Evolutionary conservation across 2,113 vertebrate species (phyloP).

Genomic region (Paradoxurus hermaphroditus): DNA sequence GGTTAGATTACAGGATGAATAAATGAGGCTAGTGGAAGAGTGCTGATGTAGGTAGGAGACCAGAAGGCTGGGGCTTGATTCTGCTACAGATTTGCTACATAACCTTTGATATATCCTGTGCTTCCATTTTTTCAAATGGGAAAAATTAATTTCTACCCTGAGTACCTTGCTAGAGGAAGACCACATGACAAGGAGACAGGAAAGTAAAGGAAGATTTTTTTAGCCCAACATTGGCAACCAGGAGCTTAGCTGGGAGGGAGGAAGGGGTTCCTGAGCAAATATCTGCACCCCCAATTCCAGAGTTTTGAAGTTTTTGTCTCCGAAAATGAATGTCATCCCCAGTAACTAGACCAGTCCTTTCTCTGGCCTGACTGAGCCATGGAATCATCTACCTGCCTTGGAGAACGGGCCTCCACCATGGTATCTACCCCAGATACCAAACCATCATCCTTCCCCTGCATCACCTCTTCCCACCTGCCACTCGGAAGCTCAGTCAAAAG

Average conservation of each 20-base stretch:
- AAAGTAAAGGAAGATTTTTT: not conserved
- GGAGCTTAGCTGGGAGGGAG: not conserved
- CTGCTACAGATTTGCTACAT: not conserved
- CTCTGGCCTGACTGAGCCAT: conserved; percentile 44
- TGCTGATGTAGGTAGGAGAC: not conserved
- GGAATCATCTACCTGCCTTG: conserved; percentile 78
- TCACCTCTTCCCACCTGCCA: not conserved
- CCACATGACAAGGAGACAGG: not conserved
- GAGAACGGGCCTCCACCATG: not conserved
- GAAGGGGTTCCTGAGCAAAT: not conserved
- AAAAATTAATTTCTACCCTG: not conserved
- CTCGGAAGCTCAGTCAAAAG: conserved; percentile 14
- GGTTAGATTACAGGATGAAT: not conserved
- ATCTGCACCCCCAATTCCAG: not conserved
- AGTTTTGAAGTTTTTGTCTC: not conserved
- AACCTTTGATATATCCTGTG: not conserved
- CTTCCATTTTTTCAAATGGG: not conserved
- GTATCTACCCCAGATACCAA: not conserved
- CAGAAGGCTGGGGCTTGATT: not conserved
- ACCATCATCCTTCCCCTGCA: not conserved
- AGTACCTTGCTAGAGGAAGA: not conserved
- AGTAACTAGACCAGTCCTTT: conserved; percentile 43
- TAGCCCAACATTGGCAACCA: not conserved
- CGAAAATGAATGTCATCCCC: not conserved
- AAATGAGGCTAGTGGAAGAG: not conserved